These are phyloP conservation scores for Stramonita haemastoma DNA, from an alignment of 2,888 invertebrate genomes.

Conservation along the genomic window DNA sequence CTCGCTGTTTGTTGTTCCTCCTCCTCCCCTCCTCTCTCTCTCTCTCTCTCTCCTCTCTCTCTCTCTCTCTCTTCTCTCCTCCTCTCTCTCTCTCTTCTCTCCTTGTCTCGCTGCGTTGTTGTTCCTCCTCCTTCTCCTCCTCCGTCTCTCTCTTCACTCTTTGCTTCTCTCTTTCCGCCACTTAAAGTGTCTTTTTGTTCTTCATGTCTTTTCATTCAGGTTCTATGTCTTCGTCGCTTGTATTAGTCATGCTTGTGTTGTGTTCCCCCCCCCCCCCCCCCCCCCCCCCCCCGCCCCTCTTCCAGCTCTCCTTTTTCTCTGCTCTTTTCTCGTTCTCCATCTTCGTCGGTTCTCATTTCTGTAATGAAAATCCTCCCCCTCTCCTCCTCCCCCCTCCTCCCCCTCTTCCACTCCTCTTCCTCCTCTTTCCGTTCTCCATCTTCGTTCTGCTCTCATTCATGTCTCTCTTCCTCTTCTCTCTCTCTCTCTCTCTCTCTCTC, in stretches of 20 bases:
- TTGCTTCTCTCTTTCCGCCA: not conserved
- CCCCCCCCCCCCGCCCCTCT: not conserved
- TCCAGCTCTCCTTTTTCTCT: too few relatives aligned
- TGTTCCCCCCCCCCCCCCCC: not conserved
- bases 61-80: not conserved
- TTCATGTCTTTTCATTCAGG: not conserved
- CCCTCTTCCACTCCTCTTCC: not conserved
- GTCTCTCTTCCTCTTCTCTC: not conserved
- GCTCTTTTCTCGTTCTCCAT: not conserved
- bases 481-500: conserved; percentile 16
- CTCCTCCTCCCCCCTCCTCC: not conserved
- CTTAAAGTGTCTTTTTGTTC: conserved; percentile 6
- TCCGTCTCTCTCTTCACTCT: not conserved
- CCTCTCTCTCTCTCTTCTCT: not conserved
- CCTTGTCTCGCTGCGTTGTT: not conserved
- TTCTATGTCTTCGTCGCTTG: not conserved
- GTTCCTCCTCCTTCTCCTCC: not conserved
- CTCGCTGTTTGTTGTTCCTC: not conserved
- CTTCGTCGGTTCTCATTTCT: not conserved
- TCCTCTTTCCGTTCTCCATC: not conserved
- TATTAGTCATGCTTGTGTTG: conserved; percentile 22
- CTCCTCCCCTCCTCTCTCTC: not conserved
- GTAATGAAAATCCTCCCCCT: too few relatives aligned
- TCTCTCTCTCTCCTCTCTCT: too few relatives aligned
- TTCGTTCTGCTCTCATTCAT: not conserved